Conservation (phyloP, 2,797 vertebrate genomes). For the Acanthiza pusilla region DNA sequence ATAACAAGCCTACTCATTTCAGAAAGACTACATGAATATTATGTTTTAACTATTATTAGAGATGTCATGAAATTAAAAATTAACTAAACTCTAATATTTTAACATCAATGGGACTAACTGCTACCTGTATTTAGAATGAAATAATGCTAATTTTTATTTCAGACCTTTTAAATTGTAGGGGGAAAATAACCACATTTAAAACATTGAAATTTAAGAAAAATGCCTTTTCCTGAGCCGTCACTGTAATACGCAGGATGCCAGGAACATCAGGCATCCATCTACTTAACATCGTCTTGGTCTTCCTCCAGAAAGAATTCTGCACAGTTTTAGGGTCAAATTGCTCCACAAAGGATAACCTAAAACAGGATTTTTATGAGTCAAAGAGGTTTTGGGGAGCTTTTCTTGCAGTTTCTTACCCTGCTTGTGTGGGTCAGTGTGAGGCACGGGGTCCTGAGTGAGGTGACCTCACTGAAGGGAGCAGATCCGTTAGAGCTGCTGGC, state of each 20-base stretch:
- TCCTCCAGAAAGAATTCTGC: neutral
- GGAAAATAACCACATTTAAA: neutral
- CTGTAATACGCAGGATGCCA: neutral
- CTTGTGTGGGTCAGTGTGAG: neutral
- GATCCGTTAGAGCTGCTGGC: neutral
- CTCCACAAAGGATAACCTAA: neutral
- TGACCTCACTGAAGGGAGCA: neutral
- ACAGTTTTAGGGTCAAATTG: neutral
- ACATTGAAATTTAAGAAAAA: neutral
- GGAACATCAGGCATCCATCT: neutral
- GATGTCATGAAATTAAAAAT: neutral
- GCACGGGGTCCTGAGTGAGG: neutral
- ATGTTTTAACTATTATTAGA: neutral
- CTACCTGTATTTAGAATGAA: neutral
- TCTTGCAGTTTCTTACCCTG: neutral
- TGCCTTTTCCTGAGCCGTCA: neutral
- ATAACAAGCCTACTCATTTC: neutral
- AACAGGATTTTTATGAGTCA: neutral
- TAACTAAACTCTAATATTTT: neutral
- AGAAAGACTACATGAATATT: neutral
- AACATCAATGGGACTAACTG: neutral
- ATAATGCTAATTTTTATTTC: neutral
- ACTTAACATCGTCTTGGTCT: neutral
- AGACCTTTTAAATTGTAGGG: neutral
- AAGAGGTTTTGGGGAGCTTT: neutral